Percentiles rank a stretch among this genome's conserved stretches.
These are phyloP conservation scores for Dendrolimus kikuchii DNA, from an alignment of 1,140 invertebrate species.

Conservation along the genomic window DNA sequence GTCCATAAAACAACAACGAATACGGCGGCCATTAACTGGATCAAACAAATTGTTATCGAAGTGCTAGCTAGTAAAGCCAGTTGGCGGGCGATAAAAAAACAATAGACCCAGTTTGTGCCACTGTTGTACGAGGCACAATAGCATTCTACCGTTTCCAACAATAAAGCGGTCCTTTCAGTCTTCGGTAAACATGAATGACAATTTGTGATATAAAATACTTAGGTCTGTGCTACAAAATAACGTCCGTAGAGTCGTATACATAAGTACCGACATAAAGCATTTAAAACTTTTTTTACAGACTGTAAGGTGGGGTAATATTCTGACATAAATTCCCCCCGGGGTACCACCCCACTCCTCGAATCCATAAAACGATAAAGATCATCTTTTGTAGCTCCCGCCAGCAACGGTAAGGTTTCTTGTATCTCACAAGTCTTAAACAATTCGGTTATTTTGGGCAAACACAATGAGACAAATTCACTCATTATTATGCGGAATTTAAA, in stretches of 20 bases:
- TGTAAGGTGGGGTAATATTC: constrained; percentile 34
- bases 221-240: constrained; percentile 14
- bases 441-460: constrained; percentile 13
- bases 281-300: constrained; percentile 49
- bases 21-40: constrained; percentile 2
- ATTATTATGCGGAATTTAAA: constrained; percentile 21
- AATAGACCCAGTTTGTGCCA: constrained; percentile 8
- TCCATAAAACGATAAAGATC: constrained; percentile 55
- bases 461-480: constrained; percentile 15
- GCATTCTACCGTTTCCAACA: constrained; percentile 12
- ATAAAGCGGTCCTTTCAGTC: constrained; percentile 15
- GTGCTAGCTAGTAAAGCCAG: constrained; percentile 10
- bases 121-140: constrained; percentile 14
- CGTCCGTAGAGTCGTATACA: constrained; percentile 24
- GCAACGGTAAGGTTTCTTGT: constrained; percentile 14
- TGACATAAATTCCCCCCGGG: constrained; percentile 36
- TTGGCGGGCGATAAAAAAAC: constrained; percentile 16
- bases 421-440: constrained; percentile 15
- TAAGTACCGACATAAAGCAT: constrained; percentile 35
- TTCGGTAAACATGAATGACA: constrained; percentile 18
- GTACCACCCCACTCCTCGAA: constrained; percentile 32
- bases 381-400: constrained; percentile 41
- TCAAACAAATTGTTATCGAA: constrained; percentile 11
- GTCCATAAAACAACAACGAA: too few relatives aligned
- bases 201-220: constrained; percentile 22